These are phyloP conservation scores for Spodoptera picta DNA, from an alignment of 2,888 invertebrate species.

Conservation along the genomic window DNA sequence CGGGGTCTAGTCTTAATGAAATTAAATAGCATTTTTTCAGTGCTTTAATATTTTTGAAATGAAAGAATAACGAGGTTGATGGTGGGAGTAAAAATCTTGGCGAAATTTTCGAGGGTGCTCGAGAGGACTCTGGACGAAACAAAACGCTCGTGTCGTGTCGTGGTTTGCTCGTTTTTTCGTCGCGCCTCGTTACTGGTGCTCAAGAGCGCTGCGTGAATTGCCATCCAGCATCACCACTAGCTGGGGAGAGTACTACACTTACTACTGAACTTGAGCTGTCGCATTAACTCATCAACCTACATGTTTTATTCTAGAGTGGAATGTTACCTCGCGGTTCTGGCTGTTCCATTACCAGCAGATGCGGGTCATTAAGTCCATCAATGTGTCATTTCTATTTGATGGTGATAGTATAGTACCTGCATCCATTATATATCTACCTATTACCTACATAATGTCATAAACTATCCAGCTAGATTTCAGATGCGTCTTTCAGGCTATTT, in stretches of 20 bases:
- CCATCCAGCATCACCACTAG: conserved; percentile 26
- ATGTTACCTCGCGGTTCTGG: background rate
- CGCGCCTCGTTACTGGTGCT: conserved; percentile 76
- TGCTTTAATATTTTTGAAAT: conserved; percentile 33
- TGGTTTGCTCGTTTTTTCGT: conserved; percentile 70
- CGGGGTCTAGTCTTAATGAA: conserved; percentile 24
- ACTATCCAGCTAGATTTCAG: no score
- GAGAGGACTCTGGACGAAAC: conserved; percentile 66
- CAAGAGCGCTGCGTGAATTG: conserved; percentile 66
- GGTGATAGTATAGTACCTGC: no score
- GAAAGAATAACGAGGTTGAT: conserved; percentile 52
- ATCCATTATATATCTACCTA: no score
- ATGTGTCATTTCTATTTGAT: no score
- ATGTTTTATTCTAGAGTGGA: background rate
- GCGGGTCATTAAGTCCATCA: background rate
- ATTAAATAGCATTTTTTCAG: conserved; percentile 33
- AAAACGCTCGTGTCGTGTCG: conserved; percentile 59
- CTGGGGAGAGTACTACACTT: conserved; percentile 27
- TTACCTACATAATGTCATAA: no score
- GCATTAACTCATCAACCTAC: conserved; percentile 28
- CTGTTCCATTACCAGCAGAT: conserved; percentile 1
- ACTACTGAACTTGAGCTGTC: conserved; percentile 34
- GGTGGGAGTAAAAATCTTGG: conserved; percentile 44
- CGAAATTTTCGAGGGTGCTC: conserved; percentile 54
- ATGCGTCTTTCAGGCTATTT: no score